Conservation (phyloP, 2,113 vertebrate species). For the Amphiprion percula region DNA sequence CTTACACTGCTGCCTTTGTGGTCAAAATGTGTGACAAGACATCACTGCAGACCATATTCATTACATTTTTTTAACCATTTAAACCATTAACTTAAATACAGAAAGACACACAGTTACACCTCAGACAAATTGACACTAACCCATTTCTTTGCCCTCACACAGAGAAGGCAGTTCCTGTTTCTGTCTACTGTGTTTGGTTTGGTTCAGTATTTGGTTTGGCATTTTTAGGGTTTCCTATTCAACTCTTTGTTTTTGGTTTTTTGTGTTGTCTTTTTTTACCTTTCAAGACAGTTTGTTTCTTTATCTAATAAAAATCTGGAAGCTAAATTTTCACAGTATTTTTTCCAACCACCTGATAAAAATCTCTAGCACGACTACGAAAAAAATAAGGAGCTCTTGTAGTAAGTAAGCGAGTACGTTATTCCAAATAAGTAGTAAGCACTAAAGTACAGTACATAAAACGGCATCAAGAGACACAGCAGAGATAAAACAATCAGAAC, state of each 20-base stretch:
- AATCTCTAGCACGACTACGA: constrained; percentile 88
- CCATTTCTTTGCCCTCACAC: constrained; percentile 42
- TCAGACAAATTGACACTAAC: constrained; percentile 53
- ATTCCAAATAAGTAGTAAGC: constrained; percentile 85
- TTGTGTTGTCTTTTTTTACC: constrained; percentile 66
- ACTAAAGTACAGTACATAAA: constrained; percentile 84
- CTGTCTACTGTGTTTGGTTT: constrained; percentile 70
- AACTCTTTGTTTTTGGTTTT: constrained; percentile 79
- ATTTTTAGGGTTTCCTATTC: constrained; percentile 72
- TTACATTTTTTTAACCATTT: background rate
- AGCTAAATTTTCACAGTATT: constrained; percentile 90
- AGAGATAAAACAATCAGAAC: constrained; percentile 80
- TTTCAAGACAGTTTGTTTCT: constrained; percentile 80
- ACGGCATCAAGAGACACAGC: constrained; percentile 84
- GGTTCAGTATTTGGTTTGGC: constrained; percentile 81
- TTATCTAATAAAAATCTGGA: constrained; percentile 87
- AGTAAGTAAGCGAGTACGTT: constrained; percentile 85
- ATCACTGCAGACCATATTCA: constrained; percentile 25
- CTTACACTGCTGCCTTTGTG: constrained; percentile 17
- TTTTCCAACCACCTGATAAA: constrained; percentile 90
- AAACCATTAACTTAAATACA: constrained; percentile 21
- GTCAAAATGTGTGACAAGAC: constrained; percentile 38
- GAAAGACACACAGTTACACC: constrained; percentile 46
- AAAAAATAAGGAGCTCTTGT: constrained; percentile 85
- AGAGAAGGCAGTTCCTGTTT: constrained; percentile 46